These are phyloP conservation scores for Elgaria multicarinata DNA, from an alignment of 2,113 vertebrate species.

Conservation along the genomic window DNA sequence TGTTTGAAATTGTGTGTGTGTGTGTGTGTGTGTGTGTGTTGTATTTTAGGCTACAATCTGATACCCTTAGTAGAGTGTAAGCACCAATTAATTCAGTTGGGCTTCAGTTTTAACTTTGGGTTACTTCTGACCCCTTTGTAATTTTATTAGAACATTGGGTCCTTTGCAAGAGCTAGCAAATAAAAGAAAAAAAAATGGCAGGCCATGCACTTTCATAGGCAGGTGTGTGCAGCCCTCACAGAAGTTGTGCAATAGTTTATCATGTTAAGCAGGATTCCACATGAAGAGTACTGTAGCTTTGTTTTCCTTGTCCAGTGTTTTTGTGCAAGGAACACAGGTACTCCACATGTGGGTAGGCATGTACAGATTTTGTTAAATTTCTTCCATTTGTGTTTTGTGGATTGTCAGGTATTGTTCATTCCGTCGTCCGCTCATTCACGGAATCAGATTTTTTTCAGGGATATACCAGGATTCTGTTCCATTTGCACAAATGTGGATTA, in stretches of 20 bases:
- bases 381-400: too few species aligned
- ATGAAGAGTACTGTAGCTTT: not conserved
- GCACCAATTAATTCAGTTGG: not conserved
- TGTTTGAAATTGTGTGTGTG: not conserved
- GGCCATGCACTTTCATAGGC: not conserved
- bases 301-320: not conserved
- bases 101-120: not conserved
- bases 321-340: not conserved
- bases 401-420: too few species aligned
- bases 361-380: too few species aligned
- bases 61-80: not conserved
- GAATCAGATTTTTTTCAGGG: too few species aligned
- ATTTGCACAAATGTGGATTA: too few species aligned
- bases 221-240: not conserved
- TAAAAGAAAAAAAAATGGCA: not conserved
- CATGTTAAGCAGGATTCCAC: not conserved
- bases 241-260: too few species aligned
- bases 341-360: not conserved
- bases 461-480: too few species aligned
- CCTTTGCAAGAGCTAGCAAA: not conserved
- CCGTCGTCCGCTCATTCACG: too few species aligned
- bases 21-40: not conserved
- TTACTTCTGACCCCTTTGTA: not conserved
- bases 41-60: not conserved
- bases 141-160: not conserved